Evolutionary conservation across 2,113 vertebrate genomes (phyloP), one percentile per base, ranked within the genome.

Genomic region (Scomber colias): DNA sequence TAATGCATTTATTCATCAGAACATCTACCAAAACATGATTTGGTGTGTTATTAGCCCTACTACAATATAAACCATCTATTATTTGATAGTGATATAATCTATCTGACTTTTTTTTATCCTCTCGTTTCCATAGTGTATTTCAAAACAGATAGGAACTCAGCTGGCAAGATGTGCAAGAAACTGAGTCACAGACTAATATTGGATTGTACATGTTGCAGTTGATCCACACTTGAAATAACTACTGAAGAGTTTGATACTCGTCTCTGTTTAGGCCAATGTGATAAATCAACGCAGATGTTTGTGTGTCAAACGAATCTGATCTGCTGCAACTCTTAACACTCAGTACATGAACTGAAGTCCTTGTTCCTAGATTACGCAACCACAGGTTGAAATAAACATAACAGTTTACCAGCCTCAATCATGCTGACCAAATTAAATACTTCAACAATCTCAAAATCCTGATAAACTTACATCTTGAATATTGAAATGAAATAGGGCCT

Each of bases 271-370:
- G 24, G 24, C 24, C 24, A 27, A 27, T 53, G 59, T 54, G 17
- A 40, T 31, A 45, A 73, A 48, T 67, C 21, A 60, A 6, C 16
- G 0, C 3, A 81, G 50, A 62, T 71, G 16, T 51, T 59, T 40
- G 35, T 56, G 48, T 44, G 71, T 75, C 55, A 79, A 49, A 46
- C 71, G 66, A 75, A 51, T 70, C 65, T 0, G 4, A 6, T 46
- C 19, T 62, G 40, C 65, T 59, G 11, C 11, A 30, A 46, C 45
- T 56, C 57, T n/a, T 49, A 75, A 75, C 44, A 65, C 53, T 48
- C 48, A 63, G 53, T 49, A 75, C 57, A 46, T 40, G 35, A 27
- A 27, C 24, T 27, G 24, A 9, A 40, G 35, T 40, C 35, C 35
- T 40, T 40, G 7, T 40, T 40, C 35, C 35, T 40, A 40, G 35